Evolutionary conservation across 1,140 invertebrate genomes (phyloP), one percentile per base, ranked within the genome.

Genomic region (Drosophila parabipectinata): DNA sequence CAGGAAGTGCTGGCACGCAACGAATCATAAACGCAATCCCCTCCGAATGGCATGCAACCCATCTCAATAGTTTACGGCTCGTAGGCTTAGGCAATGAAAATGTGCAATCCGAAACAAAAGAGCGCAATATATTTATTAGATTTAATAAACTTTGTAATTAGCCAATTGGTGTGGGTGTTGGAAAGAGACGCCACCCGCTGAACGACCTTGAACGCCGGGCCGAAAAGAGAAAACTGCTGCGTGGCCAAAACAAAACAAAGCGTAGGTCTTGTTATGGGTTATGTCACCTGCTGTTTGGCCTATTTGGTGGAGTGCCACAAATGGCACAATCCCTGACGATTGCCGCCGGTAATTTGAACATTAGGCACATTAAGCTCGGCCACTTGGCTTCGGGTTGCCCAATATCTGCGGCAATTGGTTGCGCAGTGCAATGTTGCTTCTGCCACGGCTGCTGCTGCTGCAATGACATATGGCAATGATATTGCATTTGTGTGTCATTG

Each of bases 1-100:
- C 92, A 92, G 77, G 93, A 93, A 15, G 85, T 94, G 47, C 72
- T 91, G 55, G 55, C 68, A 12, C 85, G 69, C 62, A 88, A 91
- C 55, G 72, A 81, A 41, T 66, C 63, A 39, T 87, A 87, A 66
- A 41, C 21, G 34, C 15, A 18, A 18, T 28, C 45, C 48, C 44
- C 30, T 44, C 45, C 44, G 15, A 47, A 47, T 12, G 44, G 18
- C 44, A 47, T 62, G 64, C 72, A 76, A 74, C 60, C 60, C 77
- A 88, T 88, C 83, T 88, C 83, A 88, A 79, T 88, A 88, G 78
- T 77, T 82, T 88, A 87, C 85, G 68, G 47, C 63, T 57, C 55
- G 61, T 68, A 87, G 76, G 75, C 71, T 82, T 87, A 88, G 77
- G 83, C 75, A 88, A 87, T 72, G 62, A 68, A 72, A 72, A 77